Conservation (phyloP, 2,113 vertebrate species). For the Eptesicus fuscus region DNA sequence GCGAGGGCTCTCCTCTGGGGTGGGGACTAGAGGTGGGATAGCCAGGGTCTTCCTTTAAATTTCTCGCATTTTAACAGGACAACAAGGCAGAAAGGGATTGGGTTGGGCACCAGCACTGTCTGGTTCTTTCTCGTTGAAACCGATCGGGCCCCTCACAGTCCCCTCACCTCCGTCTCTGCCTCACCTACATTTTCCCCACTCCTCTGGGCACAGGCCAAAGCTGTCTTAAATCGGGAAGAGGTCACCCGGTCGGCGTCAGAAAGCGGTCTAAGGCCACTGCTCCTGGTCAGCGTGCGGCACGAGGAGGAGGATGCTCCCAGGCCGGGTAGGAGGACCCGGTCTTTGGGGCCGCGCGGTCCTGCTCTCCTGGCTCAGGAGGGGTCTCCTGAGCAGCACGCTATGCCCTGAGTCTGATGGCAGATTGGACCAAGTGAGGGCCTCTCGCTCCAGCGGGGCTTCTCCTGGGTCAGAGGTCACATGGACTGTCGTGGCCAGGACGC, state of each 20-base stretch:
- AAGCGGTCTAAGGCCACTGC: not conserved
- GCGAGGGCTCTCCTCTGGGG: not conserved
- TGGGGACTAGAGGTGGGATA: slow-evolving; percentile 13
- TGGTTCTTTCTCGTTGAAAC: slow-evolving; percentile 42
- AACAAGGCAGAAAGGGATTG: slow-evolving; percentile 10
- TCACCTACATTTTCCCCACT: not conserved
- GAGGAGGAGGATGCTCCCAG: not conserved
- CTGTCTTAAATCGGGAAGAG: not conserved
- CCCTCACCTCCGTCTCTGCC: not conserved
- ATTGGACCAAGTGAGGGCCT: not conserved
- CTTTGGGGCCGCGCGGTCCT: not conserved
- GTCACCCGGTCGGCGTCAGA: not conserved
- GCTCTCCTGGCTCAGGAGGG: not conserved
- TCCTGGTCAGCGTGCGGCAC: not conserved
- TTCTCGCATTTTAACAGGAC: slow-evolving; percentile 46
- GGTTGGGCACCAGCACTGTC: not conserved
- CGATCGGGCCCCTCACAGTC: not conserved
- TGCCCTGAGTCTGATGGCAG: not conserved
- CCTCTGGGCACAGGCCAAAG: not conserved
- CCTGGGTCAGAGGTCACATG: too few relatives aligned
- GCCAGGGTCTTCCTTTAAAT: slow-evolving; percentile 32
- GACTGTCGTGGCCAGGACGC: not conserved
- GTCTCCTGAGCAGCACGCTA: not conserved
- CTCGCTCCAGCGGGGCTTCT: rapidly evolving
- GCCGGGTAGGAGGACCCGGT: not conserved